These are phyloP conservation scores for Istiophorus platypterus DNA, from an alignment of 2,113 vertebrate species.

Conservation along the genomic window DNA sequence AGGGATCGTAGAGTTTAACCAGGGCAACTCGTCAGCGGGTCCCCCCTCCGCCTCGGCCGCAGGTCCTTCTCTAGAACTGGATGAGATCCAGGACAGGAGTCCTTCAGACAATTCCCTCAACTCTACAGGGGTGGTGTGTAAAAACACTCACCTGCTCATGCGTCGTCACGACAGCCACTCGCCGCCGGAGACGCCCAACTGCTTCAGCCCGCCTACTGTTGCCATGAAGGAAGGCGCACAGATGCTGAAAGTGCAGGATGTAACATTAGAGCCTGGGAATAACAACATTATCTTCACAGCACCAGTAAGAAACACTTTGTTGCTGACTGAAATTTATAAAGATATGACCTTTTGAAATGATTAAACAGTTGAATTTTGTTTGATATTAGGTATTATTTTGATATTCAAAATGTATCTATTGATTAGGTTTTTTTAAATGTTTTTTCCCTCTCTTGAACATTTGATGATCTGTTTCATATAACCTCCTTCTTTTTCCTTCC, in stretches of 20 bases:
- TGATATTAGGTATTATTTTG: not conserved
- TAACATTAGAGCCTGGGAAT: conserved; percentile 90
- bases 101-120: conserved; percentile 90
- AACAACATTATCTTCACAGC: conserved; percentile 90
- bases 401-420: too few species aligned
- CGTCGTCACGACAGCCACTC: conserved; percentile 87
- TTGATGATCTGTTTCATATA: not conserved
- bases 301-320: conserved; percentile 82
- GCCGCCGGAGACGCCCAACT: conserved; percentile 84
- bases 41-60: conserved; percentile 42
- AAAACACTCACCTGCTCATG: conserved; percentile 93
- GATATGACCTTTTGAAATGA: not conserved
- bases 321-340: not conserved
- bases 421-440: not conserved
- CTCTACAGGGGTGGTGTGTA: conserved; percentile 92
- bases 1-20: conserved; percentile 87
- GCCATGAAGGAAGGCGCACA: conserved; percentile 88
- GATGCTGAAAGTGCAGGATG: conserved; percentile 84
- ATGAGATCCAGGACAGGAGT: conserved; percentile 91
- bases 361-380: not conserved
- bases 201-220: conserved; percentile 76
- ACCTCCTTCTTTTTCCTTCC: not conserved
- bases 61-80: conserved; percentile 86
- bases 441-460: not conserved
- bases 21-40: conserved; percentile 53